Evolutionary conservation across 2,113 vertebrate species (phyloP).

Genomic region (Pseudorasbora parva): DNA sequence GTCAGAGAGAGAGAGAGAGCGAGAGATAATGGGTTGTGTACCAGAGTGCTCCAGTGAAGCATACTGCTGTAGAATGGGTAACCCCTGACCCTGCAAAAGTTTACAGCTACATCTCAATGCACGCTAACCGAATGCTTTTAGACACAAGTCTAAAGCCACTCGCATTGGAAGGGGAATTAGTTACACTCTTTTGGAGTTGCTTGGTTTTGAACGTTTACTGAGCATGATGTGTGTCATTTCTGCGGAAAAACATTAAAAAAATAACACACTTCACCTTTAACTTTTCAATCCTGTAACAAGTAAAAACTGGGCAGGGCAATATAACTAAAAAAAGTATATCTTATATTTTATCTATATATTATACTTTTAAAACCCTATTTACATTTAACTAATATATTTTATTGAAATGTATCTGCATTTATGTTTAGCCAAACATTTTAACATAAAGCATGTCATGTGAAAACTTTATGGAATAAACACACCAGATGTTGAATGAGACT

Average conservation of each 20-base stretch:
- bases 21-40: slow-evolving; percentile 1
- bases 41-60: slow-evolving; percentile 16
- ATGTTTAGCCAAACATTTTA: too few relatives aligned
- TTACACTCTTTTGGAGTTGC: slow-evolving; percentile 4
- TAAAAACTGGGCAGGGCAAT: neutral
- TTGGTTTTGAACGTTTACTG: neutral
- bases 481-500: too few relatives aligned
- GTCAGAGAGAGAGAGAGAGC: neutral
- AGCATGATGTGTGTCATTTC: neutral
- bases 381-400: too few relatives aligned
- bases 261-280: neutral
- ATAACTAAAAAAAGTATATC: too few relatives aligned
- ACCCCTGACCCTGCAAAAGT: slow-evolving; percentile 15
- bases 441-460: too few relatives aligned
- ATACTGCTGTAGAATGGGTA: neutral
- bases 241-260: neutral
- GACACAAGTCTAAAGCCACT: neutral
- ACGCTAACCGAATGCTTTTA: slow-evolving; percentile 25
- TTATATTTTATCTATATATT: neutral
- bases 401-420: too few relatives aligned
- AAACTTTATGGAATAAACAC: too few relatives aligned
- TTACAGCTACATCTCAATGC: slow-evolving; percentile 16
- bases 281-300: neutral
- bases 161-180: neutral
- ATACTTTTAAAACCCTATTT: neutral